Base-by-base conservation (phyloP, 1,140 invertebrate species). In the Hycleus phaleratus region DNA sequence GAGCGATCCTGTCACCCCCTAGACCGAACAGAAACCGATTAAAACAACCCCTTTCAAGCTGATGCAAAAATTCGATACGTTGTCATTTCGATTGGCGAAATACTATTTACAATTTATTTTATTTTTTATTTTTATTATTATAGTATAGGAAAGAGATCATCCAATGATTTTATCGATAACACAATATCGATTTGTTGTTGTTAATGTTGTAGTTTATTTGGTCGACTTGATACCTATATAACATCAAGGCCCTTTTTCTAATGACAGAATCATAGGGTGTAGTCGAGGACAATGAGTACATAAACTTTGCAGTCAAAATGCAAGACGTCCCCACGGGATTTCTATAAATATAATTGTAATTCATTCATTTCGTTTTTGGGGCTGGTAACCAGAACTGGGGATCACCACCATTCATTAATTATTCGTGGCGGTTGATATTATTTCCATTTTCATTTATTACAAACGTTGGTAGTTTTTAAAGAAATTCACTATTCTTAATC, bases 231-330 rank as follows among this genome's bases (percentile, higher is more conserved):
- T 11, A 47, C 46, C 50, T n/a, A 52, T 46, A 44, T 26, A 54
- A 5, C 11, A 61, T 38, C 39, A 55, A 52, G 48, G 51, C 49
- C 63, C 61, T 58, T 63, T 58, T 56, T 58, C 63, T 65, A 65
- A 65, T 65, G 63, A 65, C 54, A 59, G 63, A 65, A 65, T 65
- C 61, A 65, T 61, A 54, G 63, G 63, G 63, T 63, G 58, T 56
- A 32, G 32, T 32, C 32, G 32, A 56, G 55, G 9, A 60, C 52
- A 60, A 60, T 55, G 38, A 55, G 49, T 39, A 50, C 58, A 49
- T 55, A 58, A 64, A 64, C 45, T 61, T 58, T 52, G 56, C 55
- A 59, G 52, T 58, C 53, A 56, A 60, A 56, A 32, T 32, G 45
- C 38, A 54, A 54, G 43, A 62, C 54, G 52, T 55, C 53, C 57